phyloP scores from a whole-genome alignment of 2,888 invertebrate species.

The Stenoptilia bipunctidactyla region DNA sequence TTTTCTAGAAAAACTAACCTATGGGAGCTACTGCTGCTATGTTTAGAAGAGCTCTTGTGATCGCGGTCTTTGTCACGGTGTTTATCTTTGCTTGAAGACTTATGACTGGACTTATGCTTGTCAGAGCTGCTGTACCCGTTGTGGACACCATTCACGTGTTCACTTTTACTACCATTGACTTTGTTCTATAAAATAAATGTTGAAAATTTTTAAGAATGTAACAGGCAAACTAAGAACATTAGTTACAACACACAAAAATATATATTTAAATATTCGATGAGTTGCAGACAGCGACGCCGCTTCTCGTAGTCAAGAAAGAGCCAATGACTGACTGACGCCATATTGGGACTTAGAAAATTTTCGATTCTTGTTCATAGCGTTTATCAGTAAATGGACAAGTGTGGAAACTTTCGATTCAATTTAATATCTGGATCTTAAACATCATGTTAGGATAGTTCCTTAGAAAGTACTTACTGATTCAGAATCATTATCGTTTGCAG shows the following conservation, averaged over 20 bases:
- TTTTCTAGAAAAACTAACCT: conserved; percentile 41
- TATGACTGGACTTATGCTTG: conserved; percentile 73
- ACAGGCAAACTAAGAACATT: too few relatives aligned
- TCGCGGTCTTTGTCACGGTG: conserved; percentile 77
- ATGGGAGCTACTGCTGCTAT: conserved; percentile 55
- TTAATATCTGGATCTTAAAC: neutral
- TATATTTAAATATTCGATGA: conserved; percentile 15
- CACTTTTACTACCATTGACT: conserved; percentile 67
- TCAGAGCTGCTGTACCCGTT: conserved; percentile 77
- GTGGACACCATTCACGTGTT: conserved; percentile 83
- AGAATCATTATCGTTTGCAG: conserved; percentile 68
- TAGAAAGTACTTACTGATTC: conserved; percentile 66
- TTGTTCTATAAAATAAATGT: conserved; percentile 39
- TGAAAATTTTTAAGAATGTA: neutral
- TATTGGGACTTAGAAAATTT: conserved; percentile 85
- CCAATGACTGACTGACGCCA: conserved; percentile 77
- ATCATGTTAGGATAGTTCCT: neutral
- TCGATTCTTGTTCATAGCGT: conserved; percentile 50
- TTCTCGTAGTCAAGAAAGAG: conserved; percentile 29
- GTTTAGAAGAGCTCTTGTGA: conserved; percentile 67
- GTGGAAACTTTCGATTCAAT: conserved; percentile 18
- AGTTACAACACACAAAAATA: too few relatives aligned
- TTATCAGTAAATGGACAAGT: conserved; percentile 59
- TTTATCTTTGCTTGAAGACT: conserved; percentile 78
- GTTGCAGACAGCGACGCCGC: conserved; percentile 38